Base-by-base conservation (phyloP, 2,888 invertebrate species). In the Pammene fasciana region DNA sequence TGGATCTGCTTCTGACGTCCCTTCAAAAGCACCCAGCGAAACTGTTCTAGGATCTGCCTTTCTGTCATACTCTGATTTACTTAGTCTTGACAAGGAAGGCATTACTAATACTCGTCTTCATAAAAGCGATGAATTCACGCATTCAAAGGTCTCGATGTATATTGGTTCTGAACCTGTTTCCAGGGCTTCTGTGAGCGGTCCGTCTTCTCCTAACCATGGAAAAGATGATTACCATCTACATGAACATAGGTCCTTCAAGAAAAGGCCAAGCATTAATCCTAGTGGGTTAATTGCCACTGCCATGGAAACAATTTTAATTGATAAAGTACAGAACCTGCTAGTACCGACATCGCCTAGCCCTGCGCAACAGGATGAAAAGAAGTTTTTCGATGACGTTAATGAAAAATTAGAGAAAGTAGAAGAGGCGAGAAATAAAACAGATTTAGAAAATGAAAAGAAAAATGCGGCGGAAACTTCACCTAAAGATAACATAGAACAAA, bases 41-140 rank as follows among this genome's bases (percentile, higher is more conserved):
- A 94, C 93, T 0, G 94, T 94, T 0, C 80, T 94, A 73, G 94
- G 94, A 14, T 91, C 93, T 68, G 92, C 93, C 4, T 94, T 94
- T 76, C 81, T 93, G 34, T 93, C 93, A 10, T 92, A 89, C 71
- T 87, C 85, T 18, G 92, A 93, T 75, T 79, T 93, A 59, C 77
- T 91, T 46, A 86, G 81, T 71, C 79, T 92, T 70, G 90, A 90
- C 72, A 86, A 86, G 74, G 87, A 88, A 26, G 79, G 79, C 38
- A 74, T 83, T 8, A 80, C 77, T 2, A 82, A 82, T 56, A 84
- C 85, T 72, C 79, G 76, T 26, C 78, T 87, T 54, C 85, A 87
- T 65, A 88, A 84, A 75, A 88, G 87, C 62, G 89, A 90, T 61
- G 90, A 92, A 72, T 76, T 86, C 13, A 79, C 78, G 14, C 79